These are phyloP conservation scores for Xylophagus ater DNA, from an alignment of 2,888 invertebrate species.

Conservation along the genomic window DNA sequence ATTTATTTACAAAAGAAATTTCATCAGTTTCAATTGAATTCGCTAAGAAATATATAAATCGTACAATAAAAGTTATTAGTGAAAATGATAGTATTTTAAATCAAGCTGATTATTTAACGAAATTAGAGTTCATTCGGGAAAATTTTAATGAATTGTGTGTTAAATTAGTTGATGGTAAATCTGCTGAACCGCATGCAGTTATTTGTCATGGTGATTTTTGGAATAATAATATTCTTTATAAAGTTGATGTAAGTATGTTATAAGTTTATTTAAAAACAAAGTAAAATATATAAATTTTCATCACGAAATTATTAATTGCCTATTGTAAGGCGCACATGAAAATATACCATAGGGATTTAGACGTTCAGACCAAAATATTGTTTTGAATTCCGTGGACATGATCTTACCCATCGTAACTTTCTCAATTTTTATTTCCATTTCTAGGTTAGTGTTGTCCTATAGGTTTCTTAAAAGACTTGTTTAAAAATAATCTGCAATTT, in stretches of 20 bases:
- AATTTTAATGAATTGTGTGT: slow-evolving; percentile 23
- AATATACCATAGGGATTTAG: no score
- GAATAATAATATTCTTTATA: slow-evolving; percentile 32
- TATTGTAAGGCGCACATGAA: no score
- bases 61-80: slow-evolving; percentile 22
- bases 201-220: slow-evolving; percentile 34
- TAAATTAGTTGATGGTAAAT: slow-evolving; percentile 23
- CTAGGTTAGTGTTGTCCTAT: no score
- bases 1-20: slow-evolving; percentile 24
- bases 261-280: no score
- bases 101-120: slow-evolving; percentile 17
- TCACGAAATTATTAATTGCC: no score
- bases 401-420: no score
- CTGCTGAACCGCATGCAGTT: slow-evolving; percentile 26
- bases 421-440: no score
- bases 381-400: no score
- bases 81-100: slow-evolving; percentile 19
- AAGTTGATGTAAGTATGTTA: slow-evolving; percentile 29
- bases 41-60: slow-evolving; percentile 26
- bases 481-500: no score
- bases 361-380: no score
- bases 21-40: slow-evolving; percentile 27
- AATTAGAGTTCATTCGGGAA: slow-evolving; percentile 16
- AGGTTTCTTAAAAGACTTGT: no score
- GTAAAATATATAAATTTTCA: no score